Evolutionary conservation across 2,888 invertebrate species (phyloP).

Genomic region (Philereme transversata): DNA sequence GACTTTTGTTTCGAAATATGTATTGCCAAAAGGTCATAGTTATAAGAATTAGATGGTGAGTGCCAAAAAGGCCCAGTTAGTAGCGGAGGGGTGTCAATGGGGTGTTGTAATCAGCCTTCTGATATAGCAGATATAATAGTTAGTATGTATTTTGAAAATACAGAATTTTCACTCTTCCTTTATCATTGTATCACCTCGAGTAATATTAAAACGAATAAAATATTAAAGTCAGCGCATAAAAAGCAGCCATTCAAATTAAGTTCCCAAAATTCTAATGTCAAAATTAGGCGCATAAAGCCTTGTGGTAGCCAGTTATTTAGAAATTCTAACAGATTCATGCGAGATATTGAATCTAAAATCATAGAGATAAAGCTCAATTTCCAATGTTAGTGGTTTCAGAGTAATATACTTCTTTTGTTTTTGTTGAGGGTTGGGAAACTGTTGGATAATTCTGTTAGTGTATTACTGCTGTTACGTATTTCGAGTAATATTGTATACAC

Average conservation of each 20-base stretch:
- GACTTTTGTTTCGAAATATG: constrained; percentile 48
- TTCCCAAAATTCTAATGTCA: too few relatives aligned
- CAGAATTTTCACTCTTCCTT: too few relatives aligned
- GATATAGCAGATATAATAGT: constrained; percentile 5
- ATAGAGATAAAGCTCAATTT: constrained; percentile 1
- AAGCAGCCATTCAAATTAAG: too few relatives aligned
- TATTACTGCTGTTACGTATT: constrained; percentile 57
- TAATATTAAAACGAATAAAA: too few relatives aligned
- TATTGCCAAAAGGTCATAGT: constrained; percentile 59
- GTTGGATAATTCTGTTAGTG: constrained; percentile 71
- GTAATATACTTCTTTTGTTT: neutral
- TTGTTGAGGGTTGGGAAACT: constrained; percentile 65
- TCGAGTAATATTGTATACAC: constrained; percentile 66
- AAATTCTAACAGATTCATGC: too few relatives aligned
- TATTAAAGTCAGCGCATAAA: too few relatives aligned
- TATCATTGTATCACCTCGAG: too few relatives aligned
- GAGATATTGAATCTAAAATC: neutral
- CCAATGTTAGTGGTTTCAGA: neutral
- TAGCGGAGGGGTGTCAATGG: constrained; percentile 63
- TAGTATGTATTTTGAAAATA: too few relatives aligned
- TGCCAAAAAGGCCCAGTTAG: constrained; percentile 58
- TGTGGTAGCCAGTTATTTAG: too few relatives aligned
- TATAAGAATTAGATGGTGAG: constrained; percentile 63
- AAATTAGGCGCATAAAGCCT: too few relatives aligned
- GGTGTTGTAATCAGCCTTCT: constrained; percentile 71